These are phyloP conservation scores for Gonioctena quinquepunctata DNA, from an alignment of 1,140 invertebrate genomes.

Conservation along the genomic window DNA sequence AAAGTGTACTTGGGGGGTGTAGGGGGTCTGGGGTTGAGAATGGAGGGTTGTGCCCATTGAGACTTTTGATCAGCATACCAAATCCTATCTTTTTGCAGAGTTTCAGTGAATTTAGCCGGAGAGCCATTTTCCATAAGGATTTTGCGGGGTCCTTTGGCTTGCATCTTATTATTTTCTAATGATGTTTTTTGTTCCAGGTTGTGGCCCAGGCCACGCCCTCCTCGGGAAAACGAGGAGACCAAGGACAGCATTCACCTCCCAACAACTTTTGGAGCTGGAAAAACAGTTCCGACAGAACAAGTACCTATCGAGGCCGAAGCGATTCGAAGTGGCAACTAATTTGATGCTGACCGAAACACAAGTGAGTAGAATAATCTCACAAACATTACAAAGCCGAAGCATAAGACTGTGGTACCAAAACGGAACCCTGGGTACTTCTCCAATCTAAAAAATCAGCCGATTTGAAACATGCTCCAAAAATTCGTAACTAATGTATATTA, in stretches of 20 bases:
- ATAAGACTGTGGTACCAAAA: too few relatives aligned
- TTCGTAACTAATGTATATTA: background rate
- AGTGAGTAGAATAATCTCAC: constrained; percentile 61
- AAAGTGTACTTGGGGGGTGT: too few relatives aligned
- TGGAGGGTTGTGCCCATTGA: too few relatives aligned
- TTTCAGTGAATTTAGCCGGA: too few relatives aligned
- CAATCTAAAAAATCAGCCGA: background rate
- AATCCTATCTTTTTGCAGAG: too few relatives aligned
- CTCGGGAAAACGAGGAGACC: constrained; percentile 94
- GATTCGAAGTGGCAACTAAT: constrained; percentile 98
- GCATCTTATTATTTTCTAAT: too few relatives aligned
- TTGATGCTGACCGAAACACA: constrained; percentile 98
- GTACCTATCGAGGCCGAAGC: constrained; percentile 95
- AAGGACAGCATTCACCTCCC: constrained; percentile 96
- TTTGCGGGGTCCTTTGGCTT: too few relatives aligned
- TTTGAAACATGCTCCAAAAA: background rate
- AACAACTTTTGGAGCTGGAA: constrained; percentile 96
- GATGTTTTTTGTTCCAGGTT: constrained; percentile 51
- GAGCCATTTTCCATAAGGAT: too few relatives aligned
- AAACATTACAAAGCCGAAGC: too few relatives aligned
- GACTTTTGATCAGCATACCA: too few relatives aligned
- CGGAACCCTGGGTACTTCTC: too few relatives aligned
- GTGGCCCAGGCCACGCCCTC: constrained; percentile 67
- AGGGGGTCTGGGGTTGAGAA: too few relatives aligned
- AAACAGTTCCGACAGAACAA: constrained; percentile 99